Percentiles rank a stretch among this genome's conserved stretches.
Evolutionary conservation across 2,888 invertebrate genomes (phyloP).

Genomic region (Cosmorhoe ocellata): DNA sequence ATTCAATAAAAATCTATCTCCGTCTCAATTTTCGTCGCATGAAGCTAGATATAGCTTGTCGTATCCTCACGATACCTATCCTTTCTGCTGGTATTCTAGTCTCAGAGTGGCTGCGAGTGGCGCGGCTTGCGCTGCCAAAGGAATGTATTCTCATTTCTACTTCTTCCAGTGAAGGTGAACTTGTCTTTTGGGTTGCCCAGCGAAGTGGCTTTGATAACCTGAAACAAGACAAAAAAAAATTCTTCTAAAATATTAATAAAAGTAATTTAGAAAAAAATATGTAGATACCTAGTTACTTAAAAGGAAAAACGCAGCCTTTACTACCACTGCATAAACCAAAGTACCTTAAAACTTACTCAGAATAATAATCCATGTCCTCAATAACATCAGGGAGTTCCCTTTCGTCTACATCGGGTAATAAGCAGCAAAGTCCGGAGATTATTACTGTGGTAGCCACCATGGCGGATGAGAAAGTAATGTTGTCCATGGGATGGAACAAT

Average conservation of each 20-base stretch:
- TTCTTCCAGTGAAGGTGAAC: constrained; percentile 65
- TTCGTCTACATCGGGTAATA: constrained; percentile 63
- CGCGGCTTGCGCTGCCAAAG: constrained; percentile 53
- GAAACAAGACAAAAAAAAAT: constrained; percentile 9
- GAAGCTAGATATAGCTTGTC: constrained; percentile 29
- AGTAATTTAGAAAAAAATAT: too few relatives aligned
- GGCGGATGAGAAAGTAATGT: constrained; percentile 43
- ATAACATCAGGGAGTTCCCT: constrained; percentile 69
- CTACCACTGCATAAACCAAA: too few relatives aligned
- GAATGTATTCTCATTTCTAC: constrained; percentile 66
- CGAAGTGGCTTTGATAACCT: constrained; percentile 73
- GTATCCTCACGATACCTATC: constrained; percentile 48
- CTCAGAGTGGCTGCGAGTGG: constrained; percentile 36
- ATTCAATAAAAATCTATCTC: background rate
- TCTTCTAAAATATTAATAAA: too few relatives aligned
- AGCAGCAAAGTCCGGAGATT: constrained; percentile 48
- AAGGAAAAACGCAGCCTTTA: too few relatives aligned
- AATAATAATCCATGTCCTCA: constrained; percentile 73
- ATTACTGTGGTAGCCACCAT: constrained; percentile 44
- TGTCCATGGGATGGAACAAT: constrained; percentile 45
- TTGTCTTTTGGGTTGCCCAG: constrained; percentile 70
- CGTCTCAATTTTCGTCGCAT: constrained; percentile 10
- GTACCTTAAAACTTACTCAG: constrained; percentile 61
- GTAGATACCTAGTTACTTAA: too few relatives aligned
- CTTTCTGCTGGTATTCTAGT: constrained; percentile 48